These are phyloP conservation scores for Dioctria linearis DNA, from an alignment of 2,888 invertebrate genomes.

Conservation along the genomic window DNA sequence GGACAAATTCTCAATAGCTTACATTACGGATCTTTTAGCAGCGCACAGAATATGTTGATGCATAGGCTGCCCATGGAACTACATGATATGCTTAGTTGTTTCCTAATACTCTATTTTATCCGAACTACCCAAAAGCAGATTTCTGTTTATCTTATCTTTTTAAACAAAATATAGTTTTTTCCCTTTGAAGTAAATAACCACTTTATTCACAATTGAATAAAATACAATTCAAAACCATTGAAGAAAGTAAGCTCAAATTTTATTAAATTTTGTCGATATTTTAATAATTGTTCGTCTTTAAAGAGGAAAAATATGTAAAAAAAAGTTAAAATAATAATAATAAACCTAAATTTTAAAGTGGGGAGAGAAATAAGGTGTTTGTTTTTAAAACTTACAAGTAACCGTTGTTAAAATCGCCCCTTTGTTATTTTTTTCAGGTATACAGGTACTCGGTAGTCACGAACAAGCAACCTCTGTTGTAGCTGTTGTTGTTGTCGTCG, in stretches of 20 bases:
- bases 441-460: conserved; percentile 67
- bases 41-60: no score
- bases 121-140: no score
- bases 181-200: no score
- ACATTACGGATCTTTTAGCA: no score
- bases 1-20: no score
- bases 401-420: conserved; percentile 68
- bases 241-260: not conserved
- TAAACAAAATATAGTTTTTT: no score
- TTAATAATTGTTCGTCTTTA: not conserved
- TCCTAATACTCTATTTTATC: no score
- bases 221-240: not conserved
- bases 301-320: not conserved
- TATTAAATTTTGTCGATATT: not conserved
- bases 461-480: conserved; percentile 70
- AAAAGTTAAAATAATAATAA: not conserved
- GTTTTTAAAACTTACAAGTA: conserved; percentile 69
- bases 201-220: no score
- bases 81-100: no score
- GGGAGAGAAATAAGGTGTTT: not conserved
- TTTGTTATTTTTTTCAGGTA: conserved; percentile 56
- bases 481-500: conserved; percentile 59
- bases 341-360: not conserved
- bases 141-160: no score
- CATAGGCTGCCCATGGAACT: no score